Evolutionary conservation across 2,797 vertebrate genomes (phyloP).

Genomic region (Sus cebifrons): DNA sequence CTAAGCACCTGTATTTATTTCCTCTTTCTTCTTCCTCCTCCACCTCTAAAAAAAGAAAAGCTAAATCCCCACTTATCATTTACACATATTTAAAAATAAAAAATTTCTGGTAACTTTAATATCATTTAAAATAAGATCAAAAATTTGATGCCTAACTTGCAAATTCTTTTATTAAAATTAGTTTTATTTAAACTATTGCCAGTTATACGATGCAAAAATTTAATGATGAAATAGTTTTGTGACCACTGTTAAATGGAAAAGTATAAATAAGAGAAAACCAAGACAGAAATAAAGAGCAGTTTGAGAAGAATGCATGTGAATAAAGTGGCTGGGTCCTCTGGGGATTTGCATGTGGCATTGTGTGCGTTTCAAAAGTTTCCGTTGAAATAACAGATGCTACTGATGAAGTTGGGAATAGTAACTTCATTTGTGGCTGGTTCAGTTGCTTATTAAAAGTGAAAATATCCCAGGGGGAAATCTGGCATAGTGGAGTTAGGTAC

Average conservation of each 20-base stretch:
- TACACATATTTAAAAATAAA: conserved; percentile 82
- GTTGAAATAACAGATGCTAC: conserved; percentile 78
- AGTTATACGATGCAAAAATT: conserved; percentile 66
- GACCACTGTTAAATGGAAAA: conserved; percentile 66
- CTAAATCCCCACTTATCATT: conserved; percentile 79
- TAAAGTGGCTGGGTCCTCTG: conserved; percentile 55
- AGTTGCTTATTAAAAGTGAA: conserved; percentile 42
- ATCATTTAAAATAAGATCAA: conserved; percentile 79
- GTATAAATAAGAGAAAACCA: conserved; percentile 69
- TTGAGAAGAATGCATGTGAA: conserved; percentile 77
- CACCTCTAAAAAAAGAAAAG: conserved; percentile 85
- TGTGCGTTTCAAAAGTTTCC: conserved; percentile 75
- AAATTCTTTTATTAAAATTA: conserved; percentile 75
- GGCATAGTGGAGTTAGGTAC: conserved; percentile 58
- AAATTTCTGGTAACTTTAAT: conserved; percentile 82
- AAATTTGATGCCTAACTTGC: conserved; percentile 75
- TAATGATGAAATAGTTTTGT: conserved; percentile 75
- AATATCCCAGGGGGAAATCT: conserved; percentile 56
- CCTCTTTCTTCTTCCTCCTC: conserved; percentile 87
- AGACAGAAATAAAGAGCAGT: conserved; percentile 62
- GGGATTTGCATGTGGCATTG: conserved; percentile 69
- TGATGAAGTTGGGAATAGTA: conserved; percentile 75
- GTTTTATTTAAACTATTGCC: conserved; percentile 72
- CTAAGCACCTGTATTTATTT: conserved; percentile 86
- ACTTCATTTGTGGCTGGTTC: conserved; percentile 76